Percentiles rank a stretch among this genome's conserved stretches.
phyloP scores from a whole-genome alignment of 1,140 invertebrate species.

The Polyergus mexicanus region DNA sequence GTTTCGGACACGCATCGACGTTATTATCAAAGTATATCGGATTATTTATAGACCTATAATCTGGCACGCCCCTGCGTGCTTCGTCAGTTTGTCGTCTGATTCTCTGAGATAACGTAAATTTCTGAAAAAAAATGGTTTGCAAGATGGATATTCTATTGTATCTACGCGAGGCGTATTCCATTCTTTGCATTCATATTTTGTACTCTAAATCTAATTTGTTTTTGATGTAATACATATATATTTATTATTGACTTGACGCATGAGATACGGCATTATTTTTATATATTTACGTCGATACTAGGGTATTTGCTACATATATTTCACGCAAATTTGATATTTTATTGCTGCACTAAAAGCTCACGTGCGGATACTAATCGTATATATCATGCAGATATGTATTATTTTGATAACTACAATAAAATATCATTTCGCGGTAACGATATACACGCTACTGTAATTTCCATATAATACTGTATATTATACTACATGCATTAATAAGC shows the following conservation, averaged over 20 bases:
- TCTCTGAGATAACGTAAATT: neutral
- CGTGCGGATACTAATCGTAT: conserved; percentile 36
- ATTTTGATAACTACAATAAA: conserved; percentile 36
- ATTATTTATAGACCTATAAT: conserved; percentile 11
- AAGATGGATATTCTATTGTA: neutral
- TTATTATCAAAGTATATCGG: conserved; percentile 38
- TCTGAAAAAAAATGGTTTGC: conserved; percentile 23
- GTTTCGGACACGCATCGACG: conserved; percentile 19
- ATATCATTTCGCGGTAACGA: conserved; percentile 25
- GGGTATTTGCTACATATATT: conserved; percentile 15
- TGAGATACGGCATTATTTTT: neutral
- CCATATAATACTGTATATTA: conserved; percentile 10
- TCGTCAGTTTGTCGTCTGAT: conserved; percentile 10
- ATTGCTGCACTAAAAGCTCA: neutral
- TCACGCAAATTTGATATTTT: conserved; percentile 34
- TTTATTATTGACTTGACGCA: neutral
- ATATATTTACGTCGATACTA: conserved; percentile 8
- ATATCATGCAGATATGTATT: conserved; percentile 45
- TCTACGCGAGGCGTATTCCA: neutral
- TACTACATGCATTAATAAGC: neutral
- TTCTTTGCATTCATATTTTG: neutral
- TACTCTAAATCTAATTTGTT: neutral
- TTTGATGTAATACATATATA: neutral
- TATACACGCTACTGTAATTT: conserved; percentile 34
- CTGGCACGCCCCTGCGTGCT: neutral